Conservation (phyloP, 2,797 vertebrate species). For the Tokudaia muenninki region DNA sequence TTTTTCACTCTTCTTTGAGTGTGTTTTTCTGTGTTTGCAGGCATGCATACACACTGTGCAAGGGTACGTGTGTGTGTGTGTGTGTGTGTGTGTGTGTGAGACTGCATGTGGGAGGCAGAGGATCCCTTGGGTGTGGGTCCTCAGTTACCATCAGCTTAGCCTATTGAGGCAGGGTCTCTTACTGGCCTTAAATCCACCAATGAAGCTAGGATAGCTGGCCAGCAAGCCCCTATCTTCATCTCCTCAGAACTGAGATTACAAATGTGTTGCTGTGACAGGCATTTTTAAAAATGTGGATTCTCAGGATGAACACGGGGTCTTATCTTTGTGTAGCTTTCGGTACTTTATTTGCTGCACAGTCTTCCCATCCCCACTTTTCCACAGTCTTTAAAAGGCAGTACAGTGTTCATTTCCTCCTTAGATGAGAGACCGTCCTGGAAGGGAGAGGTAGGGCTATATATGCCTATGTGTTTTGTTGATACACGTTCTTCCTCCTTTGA, state of each 20-base stretch:
- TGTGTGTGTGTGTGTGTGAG: not conserved
- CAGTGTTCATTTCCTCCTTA: conserved; percentile 27
- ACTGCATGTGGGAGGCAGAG: not conserved
- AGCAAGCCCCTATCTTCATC: not conserved
- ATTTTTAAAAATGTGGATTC: not conserved
- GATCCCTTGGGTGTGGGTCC: no score
- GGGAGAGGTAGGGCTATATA: not conserved
- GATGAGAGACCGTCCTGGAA: not conserved
- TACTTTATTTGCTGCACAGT: no score
- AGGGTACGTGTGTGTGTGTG: not conserved
- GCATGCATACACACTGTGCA: not conserved
- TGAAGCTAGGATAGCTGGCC: not conserved
- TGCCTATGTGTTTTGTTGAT: not conserved
- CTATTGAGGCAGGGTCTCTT: not conserved
- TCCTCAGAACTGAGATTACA: not conserved
- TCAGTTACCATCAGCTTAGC: not conserved
- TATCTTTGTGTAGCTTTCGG: no score
- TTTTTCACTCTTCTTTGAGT: not conserved
- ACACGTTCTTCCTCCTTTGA: not conserved
- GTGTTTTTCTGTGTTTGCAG: not conserved
- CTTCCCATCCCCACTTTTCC: not conserved
- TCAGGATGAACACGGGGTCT: not conserved
- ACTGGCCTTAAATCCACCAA: not conserved
- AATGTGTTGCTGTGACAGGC: no score
- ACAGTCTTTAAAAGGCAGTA: not conserved